phyloP scores from a whole-genome alignment of 2,888 invertebrate genomes.

The Hipparchia semele region DNA sequence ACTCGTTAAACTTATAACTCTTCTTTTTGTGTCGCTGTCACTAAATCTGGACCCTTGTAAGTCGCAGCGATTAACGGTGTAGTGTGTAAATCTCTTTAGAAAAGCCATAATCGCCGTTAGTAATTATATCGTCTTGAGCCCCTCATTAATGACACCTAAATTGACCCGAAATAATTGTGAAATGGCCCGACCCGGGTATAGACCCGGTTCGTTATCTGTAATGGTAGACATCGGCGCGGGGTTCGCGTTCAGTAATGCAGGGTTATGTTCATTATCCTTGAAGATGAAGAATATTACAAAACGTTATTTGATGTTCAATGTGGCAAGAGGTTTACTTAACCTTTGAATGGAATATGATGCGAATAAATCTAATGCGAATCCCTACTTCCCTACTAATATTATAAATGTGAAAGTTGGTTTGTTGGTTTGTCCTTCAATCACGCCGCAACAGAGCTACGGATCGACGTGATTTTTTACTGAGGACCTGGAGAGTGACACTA shows the following conservation, averaged over 20 bases:
- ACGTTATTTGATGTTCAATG: slow-evolving; percentile 13
- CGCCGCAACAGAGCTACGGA: too few relatives aligned
- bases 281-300: slow-evolving; percentile 20
- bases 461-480: too few relatives aligned
- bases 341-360: too few relatives aligned
- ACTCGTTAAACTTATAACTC: too few relatives aligned
- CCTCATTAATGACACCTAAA: slow-evolving; percentile 42
- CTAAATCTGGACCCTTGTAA: slow-evolving; percentile 7
- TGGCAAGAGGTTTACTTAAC: not conserved
- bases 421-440: too few relatives aligned
- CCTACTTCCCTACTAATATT: too few relatives aligned
- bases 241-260: slow-evolving; percentile 34
- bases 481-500: too few relatives aligned
- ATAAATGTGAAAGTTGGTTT: too few relatives aligned
- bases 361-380: too few relatives aligned
- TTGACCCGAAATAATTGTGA: slow-evolving; percentile 45
- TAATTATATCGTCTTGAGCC: slow-evolving; percentile 38
- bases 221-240: slow-evolving; percentile 35
- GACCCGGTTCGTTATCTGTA: slow-evolving; percentile 41
- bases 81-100: slow-evolving; percentile 20
- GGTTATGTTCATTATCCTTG: slow-evolving; percentile 38
- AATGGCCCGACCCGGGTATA: slow-evolving; percentile 41
- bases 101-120: slow-evolving; percentile 31
- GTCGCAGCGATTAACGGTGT: slow-evolving; percentile 12
- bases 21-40: too few relatives aligned